Base-by-base conservation (phyloP, 1,140 invertebrate genomes). In the Drosophila bifasciata region DNA sequence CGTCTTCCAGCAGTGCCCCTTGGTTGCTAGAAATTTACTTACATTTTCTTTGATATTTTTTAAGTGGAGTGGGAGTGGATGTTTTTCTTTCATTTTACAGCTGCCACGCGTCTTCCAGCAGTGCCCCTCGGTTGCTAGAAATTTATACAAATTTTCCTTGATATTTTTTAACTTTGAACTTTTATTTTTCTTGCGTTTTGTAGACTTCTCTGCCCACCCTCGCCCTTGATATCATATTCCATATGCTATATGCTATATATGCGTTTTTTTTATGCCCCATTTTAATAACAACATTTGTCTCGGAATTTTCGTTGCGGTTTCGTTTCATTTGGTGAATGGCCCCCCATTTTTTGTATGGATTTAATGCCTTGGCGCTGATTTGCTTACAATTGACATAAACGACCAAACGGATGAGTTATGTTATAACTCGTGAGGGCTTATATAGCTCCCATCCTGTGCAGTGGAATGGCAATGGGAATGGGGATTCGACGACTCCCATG, bases 231-330 rank as follows among this genome's bases (percentile, higher is more conserved):
- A 25, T 41, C 48, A 66, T 74, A 44, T n/a, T 36, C 32, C 32
- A 36, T 36, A 36, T 21, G n/a, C n/a, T n/a, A n/a, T n/a, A n/a
- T 13, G 32, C 32, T 36, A 36, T 36, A 36, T 36, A 36, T 36
- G 32, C 32, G 43, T 41, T 67, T 40, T n/a, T 72, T 81, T 76
- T 86, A 63, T 59, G 59, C 55, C 36, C 64, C 77, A 81, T 86
- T 86, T 86, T 81, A 86, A 88, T 86, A 86, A 88, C 75, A 77
- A 86, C 81, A 86, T 86, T 86, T 86, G 83, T 86, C 83, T 88
- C 62, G 73, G 69, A 36, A 13, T 36, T 53, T 80, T 76, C 59
- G 63, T 64, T 74, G 63, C 85, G 76, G 67, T 66, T 32, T 58
- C 32, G 16, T 43, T 16, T 40, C 11, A 17, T 25, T 51, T 40